These are phyloP conservation scores for Oncorhynchus gorbuscha DNA, from an alignment of 2,113 vertebrate genomes.

Conservation along the genomic window DNA sequence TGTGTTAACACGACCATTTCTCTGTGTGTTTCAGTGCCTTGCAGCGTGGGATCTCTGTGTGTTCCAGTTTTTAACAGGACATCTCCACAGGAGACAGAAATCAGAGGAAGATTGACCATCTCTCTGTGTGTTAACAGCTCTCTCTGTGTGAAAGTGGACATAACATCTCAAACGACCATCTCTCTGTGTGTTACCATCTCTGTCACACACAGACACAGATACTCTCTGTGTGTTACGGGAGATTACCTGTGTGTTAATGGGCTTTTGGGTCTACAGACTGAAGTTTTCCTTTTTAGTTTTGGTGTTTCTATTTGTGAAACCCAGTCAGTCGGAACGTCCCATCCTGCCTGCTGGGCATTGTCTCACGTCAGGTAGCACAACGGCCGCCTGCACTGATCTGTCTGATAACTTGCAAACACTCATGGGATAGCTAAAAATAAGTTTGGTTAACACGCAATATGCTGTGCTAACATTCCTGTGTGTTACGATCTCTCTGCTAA, in stretches of 20 bases:
- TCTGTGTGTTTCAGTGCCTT: conserved; percentile 82
- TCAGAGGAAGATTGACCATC: conserved; percentile 67
- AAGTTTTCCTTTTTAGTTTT: background rate
- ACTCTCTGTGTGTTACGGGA: too few relatives aligned
- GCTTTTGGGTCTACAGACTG: conserved; percentile 22
- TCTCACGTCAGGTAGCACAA: too few relatives aligned
- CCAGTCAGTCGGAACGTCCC: background rate
- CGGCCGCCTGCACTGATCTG: too few relatives aligned
- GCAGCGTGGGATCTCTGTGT: conserved; percentile 96
- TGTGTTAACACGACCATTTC: too few relatives aligned
- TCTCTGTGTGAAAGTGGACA: background rate
- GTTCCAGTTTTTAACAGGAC: conserved; percentile 92
- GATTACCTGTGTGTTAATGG: conserved; percentile 51
- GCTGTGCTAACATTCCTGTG: too few relatives aligned
- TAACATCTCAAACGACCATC: background rate
- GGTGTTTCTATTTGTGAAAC: background rate
- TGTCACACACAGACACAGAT: background rate
- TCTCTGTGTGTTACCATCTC: too few relatives aligned
- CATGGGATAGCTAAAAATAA: too few relatives aligned
- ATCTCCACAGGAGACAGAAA: conserved; percentile 83
- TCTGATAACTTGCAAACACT: too few relatives aligned
- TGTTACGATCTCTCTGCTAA: too few relatives aligned
- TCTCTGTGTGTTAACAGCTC: too few relatives aligned
- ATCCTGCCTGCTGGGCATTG: too few relatives aligned
- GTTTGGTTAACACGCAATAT: too few relatives aligned